These are phyloP conservation scores for Cotesia typhae DNA, from an alignment of 1,140 invertebrate species.

Conservation along the genomic window DNA sequence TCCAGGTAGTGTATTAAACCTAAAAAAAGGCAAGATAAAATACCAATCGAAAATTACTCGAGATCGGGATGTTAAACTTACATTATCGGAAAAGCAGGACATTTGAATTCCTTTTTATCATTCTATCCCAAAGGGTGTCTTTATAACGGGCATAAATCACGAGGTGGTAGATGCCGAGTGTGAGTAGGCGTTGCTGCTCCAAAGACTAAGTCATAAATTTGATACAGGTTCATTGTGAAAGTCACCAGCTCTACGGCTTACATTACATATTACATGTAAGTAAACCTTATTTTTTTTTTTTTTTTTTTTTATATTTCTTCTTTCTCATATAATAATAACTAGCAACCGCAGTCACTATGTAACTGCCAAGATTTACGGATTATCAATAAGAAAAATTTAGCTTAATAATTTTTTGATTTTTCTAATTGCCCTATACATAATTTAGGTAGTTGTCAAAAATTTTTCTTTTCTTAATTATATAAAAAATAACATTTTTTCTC, in stretches of 20 bases:
- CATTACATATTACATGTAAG: neutral
- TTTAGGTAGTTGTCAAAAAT: too few relatives aligned
- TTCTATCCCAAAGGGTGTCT: conserved; percentile 39
- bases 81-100: neutral
- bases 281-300: too few relatives aligned
- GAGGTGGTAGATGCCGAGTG: conserved; percentile 38
- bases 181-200: conserved; percentile 50
- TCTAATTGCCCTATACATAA: too few relatives aligned
- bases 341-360: too few relatives aligned
- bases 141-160: conserved; percentile 53
- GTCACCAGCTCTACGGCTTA: conserved; percentile 14
- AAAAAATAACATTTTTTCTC: too few relatives aligned
- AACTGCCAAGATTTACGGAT: too few relatives aligned
- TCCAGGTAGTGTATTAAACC: neutral
- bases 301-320: too few relatives aligned
- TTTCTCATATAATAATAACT: too few relatives aligned
- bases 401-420: too few relatives aligned
- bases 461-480: too few relatives aligned
- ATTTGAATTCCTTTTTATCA: conserved; percentile 29
- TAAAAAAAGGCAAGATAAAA: neutral
- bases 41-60: conserved; percentile 15
- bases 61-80: neutral
- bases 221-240: conserved; percentile 50
- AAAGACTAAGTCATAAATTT: conserved; percentile 51
- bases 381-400: too few relatives aligned